These are phyloP conservation scores for Dryoscopus gambensis DNA, from an alignment of 2,113 vertebrate genomes.

Conservation along the genomic window DNA sequence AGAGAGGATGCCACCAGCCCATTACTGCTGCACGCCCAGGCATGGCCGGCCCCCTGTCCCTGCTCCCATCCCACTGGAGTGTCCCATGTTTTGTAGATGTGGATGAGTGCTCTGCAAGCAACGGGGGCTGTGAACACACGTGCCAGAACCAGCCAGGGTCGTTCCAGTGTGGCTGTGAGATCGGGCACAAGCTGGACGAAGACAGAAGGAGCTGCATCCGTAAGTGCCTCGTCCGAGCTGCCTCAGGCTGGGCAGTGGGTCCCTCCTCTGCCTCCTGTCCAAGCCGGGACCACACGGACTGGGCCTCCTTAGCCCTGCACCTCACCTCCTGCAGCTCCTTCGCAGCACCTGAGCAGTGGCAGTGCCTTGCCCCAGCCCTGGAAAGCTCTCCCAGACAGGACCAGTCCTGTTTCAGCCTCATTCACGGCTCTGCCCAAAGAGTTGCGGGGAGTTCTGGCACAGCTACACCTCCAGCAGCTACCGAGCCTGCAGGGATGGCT, in stretches of 20 bases:
- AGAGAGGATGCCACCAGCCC: background rate
- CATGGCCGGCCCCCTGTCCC: fast-evolving
- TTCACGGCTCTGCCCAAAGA: background rate
- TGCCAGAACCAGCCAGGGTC: constrained; percentile 89
- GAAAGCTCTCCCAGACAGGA: background rate
- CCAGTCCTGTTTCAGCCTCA: background rate
- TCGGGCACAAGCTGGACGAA: constrained; percentile 79
- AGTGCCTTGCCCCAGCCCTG: background rate
- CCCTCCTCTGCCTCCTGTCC: background rate
- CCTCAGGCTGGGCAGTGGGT: background rate
- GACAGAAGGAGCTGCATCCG: constrained; percentile 81
- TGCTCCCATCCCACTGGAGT: background rate
- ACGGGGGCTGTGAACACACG: constrained; percentile 80
- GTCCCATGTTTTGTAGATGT: constrained; percentile 71
- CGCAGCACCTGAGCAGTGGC: background rate
- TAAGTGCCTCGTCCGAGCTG: constrained; percentile 44
- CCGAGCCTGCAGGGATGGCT: background rate
- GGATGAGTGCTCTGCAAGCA: constrained; percentile 83
- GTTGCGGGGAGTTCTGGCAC: background rate
- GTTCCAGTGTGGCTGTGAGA: constrained; percentile 84
- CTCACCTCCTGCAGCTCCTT: background rate
- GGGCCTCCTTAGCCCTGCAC: fast-evolving
- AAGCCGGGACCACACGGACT: fast-evolving
- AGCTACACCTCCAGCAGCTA: background rate
- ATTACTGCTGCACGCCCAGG: fast-evolving